These are phyloP conservation scores for Heliconius cydno DNA, from an alignment of 2,888 invertebrate species.

Conservation along the genomic window DNA sequence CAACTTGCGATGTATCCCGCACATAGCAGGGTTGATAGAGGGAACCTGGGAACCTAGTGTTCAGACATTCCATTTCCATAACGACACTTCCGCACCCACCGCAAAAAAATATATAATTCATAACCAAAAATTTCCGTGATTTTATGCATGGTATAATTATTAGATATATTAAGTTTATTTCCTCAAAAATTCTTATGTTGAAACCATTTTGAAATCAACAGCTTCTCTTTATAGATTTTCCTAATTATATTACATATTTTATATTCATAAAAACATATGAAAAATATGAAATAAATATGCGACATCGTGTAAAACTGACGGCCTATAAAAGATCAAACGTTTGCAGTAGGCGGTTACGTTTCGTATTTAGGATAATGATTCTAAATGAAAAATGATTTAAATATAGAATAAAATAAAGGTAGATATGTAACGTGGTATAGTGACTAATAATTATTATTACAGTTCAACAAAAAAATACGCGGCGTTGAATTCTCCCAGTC, in stretches of 20 bases:
- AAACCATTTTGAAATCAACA: background rate
- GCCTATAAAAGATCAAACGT: constrained; percentile 33
- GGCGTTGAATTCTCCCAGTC: too few relatives aligned
- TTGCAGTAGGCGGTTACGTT: constrained; percentile 24
- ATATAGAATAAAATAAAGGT: background rate
- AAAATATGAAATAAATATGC: constrained; percentile 17
- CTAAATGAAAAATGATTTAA: background rate
- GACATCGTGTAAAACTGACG: constrained; percentile 16
- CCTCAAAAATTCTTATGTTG: background rate
- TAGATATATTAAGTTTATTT: too few relatives aligned
- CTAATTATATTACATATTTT: constrained; percentile 7
- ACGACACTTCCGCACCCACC: too few relatives aligned
- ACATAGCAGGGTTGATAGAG: too few relatives aligned
- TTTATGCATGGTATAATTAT: too few relatives aligned
- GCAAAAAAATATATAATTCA: too few relatives aligned
- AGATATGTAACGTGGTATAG: background rate
- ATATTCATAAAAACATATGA: constrained; percentile 16
- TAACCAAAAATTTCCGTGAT: too few relatives aligned
- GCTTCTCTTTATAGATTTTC: background rate
- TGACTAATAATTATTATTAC: too few relatives aligned
- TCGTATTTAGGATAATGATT: constrained; percentile 29
- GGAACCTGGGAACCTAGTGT: too few relatives aligned
- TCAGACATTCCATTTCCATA: too few relatives aligned
- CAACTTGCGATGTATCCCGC: too few relatives aligned
- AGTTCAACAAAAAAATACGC: too few relatives aligned